Base-by-base conservation (phyloP, 1,140 invertebrate genomes). In the Megathymus violae region DNA sequence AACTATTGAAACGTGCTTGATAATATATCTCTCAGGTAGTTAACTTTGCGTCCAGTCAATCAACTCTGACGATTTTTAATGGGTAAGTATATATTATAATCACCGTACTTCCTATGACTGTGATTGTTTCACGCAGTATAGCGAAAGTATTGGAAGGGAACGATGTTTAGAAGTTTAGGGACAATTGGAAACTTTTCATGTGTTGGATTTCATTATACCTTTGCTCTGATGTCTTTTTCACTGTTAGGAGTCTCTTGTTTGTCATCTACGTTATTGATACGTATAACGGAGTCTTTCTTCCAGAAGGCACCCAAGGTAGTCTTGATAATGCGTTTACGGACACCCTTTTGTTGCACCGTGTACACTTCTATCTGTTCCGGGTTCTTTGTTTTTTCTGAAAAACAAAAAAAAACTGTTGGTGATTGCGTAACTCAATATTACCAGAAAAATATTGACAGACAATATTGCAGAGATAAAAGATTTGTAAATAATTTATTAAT, bases 251-350 rank as follows among this genome's bases (percentile, higher is more conserved):
- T 88, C 80, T 94, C 93, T 74, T 93, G 92, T 70, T 94, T 94
- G 78, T 95, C 94, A 46, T 92, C 92, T 67, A 94, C 93, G 75
- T 95, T 95, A 79, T 95, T 95, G 74, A 95, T 95, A 48, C 94
- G 91, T 75, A 95, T 91, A 66, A 93, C 91, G 51, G 93, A 94
- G 65, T 93, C 94, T 63, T 92, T 91, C 66, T 92, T 93, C 94
- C 94, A 95, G 68, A 95, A 94, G 58, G 94, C 92, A 74, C 91
- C 85, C 71, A 95, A 79, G 58, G 92, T 92, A 62, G 92, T 93
- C 74, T 89, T 92, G 61, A 93, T 86, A 59, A 94, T 91, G 77
- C 93, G 93, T 82, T 93, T 93, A 52, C 92, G 89, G 69, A 92
- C 92, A 78, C 93, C 93, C 69, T 92, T 92, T 82, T 93, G 93